A percentile compares a stretch with the other conserved stretches of the same genome.
Evolutionary conservation across 2,888 invertebrate species (phyloP).

Genomic region (Euplexia lucipara): DNA sequence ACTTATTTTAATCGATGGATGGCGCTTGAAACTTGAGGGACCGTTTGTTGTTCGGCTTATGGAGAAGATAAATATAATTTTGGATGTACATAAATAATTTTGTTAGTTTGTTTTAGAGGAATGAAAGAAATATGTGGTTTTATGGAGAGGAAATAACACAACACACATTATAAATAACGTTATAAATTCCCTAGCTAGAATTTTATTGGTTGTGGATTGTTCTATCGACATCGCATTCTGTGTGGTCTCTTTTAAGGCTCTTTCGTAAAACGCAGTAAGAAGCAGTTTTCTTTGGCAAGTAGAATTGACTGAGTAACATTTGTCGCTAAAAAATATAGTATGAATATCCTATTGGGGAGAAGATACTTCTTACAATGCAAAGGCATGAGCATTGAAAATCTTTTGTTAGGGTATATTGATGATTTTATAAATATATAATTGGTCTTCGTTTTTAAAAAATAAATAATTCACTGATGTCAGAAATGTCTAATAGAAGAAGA

Average conservation of each 20-base stretch:
- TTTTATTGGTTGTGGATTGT: conserved; percentile 17
- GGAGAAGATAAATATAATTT: conserved; percentile 49
- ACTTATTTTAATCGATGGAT: conserved; percentile 70
- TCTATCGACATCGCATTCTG: conserved; percentile 13
- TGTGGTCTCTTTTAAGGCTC: conserved; percentile 27
- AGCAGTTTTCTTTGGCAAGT: not conserved
- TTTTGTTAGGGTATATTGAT: no score
- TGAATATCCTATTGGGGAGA: no score
- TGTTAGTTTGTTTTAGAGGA: conserved; percentile 45
- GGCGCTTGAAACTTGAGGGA: conserved; percentile 41
- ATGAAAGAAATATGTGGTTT: conserved; percentile 58
- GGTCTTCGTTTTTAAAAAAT: no score
- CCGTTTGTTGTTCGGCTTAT: conserved; percentile 39
- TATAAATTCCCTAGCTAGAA: conserved; percentile 1
- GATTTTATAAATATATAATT: no score
- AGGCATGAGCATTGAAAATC: no score
- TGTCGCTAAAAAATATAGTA: no score
- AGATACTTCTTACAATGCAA: no score
- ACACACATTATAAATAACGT: conserved; percentile 20
- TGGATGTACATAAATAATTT: conserved; percentile 44
- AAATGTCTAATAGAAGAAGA: no score
- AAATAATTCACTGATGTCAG: no score
- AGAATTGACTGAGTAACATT: no score
- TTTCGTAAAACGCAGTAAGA: not conserved
- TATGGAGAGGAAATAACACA: conserved; percentile 25